phyloP scores from a whole-genome alignment of 2,113 vertebrate genomes.

The Hydropotes inermis region DNA sequence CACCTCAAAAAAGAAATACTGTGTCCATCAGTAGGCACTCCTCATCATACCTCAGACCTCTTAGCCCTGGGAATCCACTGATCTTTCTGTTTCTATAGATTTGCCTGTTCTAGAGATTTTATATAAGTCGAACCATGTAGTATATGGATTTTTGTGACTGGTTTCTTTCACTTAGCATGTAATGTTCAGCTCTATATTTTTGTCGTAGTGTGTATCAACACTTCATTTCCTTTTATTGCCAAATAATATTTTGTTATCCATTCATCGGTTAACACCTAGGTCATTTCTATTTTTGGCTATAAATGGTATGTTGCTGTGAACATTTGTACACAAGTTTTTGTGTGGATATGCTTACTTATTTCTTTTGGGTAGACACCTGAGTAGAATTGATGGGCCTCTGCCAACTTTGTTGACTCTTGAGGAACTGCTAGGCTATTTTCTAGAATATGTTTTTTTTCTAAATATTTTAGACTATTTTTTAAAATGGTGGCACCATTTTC shows the following conservation, averaged over 20 bases:
- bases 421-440: background rate
- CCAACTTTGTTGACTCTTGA: background rate
- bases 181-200: background rate
- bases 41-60: background rate
- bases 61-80: background rate
- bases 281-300: background rate
- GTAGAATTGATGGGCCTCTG: background rate
- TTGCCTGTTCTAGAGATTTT: background rate
- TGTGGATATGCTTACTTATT: background rate
- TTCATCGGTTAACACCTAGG: background rate
- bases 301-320: background rate
- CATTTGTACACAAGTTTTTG: background rate
- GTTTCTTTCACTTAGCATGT: background rate
- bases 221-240: background rate
- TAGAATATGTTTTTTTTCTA: background rate
- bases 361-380: background rate
- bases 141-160: background rate
- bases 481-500: background rate
- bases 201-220: accelerated
- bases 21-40: background rate
- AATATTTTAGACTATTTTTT: background rate
- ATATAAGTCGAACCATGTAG: accelerated
- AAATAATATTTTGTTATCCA: background rate
- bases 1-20: background rate
- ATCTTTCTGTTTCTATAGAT: too few relatives aligned